Evolutionary conservation across 2,888 invertebrate species (phyloP).

Genomic region (Ptilodon capucinus): DNA sequence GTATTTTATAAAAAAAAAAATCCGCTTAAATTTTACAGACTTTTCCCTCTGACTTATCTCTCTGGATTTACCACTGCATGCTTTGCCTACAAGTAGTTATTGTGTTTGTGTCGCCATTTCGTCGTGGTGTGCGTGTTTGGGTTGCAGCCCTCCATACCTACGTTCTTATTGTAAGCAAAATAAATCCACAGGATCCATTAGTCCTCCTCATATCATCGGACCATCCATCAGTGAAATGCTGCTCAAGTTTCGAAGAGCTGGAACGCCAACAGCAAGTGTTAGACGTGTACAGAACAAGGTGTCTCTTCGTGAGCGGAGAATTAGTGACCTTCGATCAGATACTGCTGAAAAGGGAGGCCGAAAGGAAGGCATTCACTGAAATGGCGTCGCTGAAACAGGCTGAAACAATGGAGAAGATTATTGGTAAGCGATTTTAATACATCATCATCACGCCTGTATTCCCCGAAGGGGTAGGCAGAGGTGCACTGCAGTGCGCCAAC

Average conservation of each 20-base stretch:
- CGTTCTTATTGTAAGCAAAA: too few species aligned
- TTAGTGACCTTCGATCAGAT: conserved; percentile 77
- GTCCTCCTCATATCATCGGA: conserved; percentile 76
- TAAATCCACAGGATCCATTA: conserved; percentile 77
- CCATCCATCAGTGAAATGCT: conserved; percentile 80
- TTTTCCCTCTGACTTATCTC: too few species aligned
- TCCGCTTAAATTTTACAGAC: too few species aligned
- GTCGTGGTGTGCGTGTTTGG: too few species aligned
- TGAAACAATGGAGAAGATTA: conserved; percentile 75
- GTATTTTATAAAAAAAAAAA: too few species aligned
- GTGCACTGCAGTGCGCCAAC: too few species aligned
- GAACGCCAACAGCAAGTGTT: conserved; percentile 73
- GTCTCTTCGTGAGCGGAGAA: conserved; percentile 76
- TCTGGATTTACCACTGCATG: too few species aligned
- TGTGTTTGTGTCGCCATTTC: too few species aligned
- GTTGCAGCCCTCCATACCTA: too few species aligned
- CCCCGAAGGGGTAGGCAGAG: too few species aligned
- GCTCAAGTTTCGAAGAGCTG: conserved; percentile 74
- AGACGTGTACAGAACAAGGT: conserved; percentile 76
- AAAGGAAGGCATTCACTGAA: conserved; percentile 74
- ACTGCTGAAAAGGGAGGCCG: conserved; percentile 69
- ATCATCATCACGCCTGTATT: too few species aligned
- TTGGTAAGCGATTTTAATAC: conserved; percentile 54
- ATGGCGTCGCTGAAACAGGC: conserved; percentile 78
- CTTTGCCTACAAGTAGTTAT: too few species aligned